A percentile compares a stretch with the other conserved stretches of the same genome.
These are phyloP conservation scores for Adelosebastes latens DNA, from an alignment of 2,797 vertebrate species.

Conservation along the genomic window DNA sequence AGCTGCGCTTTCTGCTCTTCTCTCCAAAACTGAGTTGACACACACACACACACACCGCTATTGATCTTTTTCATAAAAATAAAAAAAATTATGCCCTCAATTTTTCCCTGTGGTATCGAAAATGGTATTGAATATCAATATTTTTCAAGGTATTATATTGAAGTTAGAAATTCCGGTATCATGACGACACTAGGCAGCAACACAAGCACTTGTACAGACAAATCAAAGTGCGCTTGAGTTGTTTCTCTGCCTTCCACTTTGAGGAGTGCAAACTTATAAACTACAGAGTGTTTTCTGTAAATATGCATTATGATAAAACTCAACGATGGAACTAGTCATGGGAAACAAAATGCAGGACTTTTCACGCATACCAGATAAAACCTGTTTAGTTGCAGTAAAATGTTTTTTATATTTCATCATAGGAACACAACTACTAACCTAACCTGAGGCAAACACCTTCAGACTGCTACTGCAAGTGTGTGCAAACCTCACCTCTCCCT, in stretches of 20 bases:
- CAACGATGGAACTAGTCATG: background rate
- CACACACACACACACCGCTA: too few species aligned
- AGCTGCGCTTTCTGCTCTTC: too few species aligned
- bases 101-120: too few species aligned
- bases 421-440: background rate
- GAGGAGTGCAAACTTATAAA: background rate
- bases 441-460: background rate
- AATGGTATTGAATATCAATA: too few species aligned
- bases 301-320: background rate
- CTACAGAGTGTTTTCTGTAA: background rate
- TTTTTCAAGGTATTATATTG: too few species aligned
- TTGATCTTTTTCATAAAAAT: too few species aligned
- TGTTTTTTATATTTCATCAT: constrained; percentile 1
- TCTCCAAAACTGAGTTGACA: too few species aligned
- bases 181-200: background rate
- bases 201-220: background rate
- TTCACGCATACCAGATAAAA: background rate
- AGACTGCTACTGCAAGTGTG: background rate
- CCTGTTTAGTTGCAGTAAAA: background rate
- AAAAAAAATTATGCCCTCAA: too few species aligned
- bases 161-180: too few species aligned
- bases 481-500: constrained; percentile 86
- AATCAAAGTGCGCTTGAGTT: background rate
- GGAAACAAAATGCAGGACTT: background rate
- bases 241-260: background rate